Percentiles rank a stretch among this genome's conserved stretches.
Evolutionary conservation across 2,797 vertebrate genomes (phyloP).

Genomic region (Lagodon rhomboides): DNA sequence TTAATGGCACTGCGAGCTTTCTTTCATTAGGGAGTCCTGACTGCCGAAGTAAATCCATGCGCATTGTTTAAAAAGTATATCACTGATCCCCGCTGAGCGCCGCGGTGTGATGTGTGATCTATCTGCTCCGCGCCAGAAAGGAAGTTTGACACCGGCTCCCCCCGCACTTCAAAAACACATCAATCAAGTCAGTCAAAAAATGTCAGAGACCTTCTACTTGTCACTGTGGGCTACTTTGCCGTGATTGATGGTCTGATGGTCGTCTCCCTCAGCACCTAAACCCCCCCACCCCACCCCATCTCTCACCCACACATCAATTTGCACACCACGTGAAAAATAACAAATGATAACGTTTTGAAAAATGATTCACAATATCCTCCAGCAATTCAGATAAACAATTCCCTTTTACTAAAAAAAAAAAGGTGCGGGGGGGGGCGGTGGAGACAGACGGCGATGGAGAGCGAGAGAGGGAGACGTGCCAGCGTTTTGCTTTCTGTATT

Average conservation of each 20-base stretch:
- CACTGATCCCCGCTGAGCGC: conserved; percentile 46
- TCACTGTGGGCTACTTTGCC: conserved; percentile 76
- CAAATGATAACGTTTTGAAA: conserved; percentile 75
- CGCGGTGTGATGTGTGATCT: conserved; percentile 58
- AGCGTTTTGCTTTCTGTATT: conserved; percentile 52
- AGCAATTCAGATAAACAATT: conserved; percentile 80
- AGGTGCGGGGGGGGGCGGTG: conserved; percentile 44
- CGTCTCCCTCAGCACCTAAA: conserved; percentile 33
- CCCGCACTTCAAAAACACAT: conserved; percentile 83
- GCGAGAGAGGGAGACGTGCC: conserved; percentile 47
- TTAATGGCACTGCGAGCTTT: not conserved
- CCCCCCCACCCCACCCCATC: conserved; percentile 8
- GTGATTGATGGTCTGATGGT: conserved; percentile 80
- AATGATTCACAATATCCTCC: conserved; percentile 76
- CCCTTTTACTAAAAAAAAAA: conserved; percentile 62
- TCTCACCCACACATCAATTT: conserved; percentile 67
- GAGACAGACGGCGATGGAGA: conserved; percentile 50
- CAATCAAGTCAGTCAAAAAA: conserved; percentile 84
- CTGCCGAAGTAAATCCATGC: conserved; percentile 22
- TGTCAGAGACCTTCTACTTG: conserved; percentile 81
- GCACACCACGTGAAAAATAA: conserved; percentile 68
- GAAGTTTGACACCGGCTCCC: conserved; percentile 72
- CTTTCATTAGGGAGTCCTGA: conserved; percentile 8
- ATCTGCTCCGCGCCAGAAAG: conserved; percentile 63
- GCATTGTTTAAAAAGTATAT: conserved; percentile 47